phyloP scores from a whole-genome alignment of 2,113 vertebrate species.

The Rhinolophus ferrumequinum region DNA sequence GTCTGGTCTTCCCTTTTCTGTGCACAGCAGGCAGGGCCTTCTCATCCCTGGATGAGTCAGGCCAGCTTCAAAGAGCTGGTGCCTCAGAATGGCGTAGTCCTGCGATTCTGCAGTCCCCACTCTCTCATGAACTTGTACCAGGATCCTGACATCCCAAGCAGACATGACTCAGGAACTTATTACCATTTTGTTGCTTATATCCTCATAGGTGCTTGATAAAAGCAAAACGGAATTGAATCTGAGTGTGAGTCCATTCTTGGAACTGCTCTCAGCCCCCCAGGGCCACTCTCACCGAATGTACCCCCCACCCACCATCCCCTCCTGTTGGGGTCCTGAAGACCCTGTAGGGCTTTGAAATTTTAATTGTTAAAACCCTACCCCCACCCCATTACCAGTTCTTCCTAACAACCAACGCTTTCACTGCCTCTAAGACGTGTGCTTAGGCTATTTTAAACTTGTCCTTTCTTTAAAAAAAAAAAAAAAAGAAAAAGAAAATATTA shows the following conservation, averaged over 20 bases:
- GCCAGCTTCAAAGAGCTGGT: neutral
- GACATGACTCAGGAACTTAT: neutral
- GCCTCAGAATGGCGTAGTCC: neutral
- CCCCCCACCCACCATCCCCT: neutral
- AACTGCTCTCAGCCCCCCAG: neutral
- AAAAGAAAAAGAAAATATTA: conserved; percentile 73
- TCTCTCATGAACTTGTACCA: neutral
- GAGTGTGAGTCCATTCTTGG: neutral
- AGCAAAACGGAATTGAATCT: neutral
- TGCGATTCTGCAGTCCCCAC: neutral
- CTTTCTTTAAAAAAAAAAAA: conserved; percentile 58
- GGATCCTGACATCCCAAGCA: neutral
- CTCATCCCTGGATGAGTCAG: neutral
- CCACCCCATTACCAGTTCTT: conserved; percentile 48
- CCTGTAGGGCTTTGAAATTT: neutral
- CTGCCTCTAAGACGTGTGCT: conserved; percentile 65
- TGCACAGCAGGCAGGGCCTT: neutral
- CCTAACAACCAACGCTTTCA: conserved; percentile 71
- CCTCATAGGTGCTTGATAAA: neutral
- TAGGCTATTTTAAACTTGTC: conserved; percentile 81
- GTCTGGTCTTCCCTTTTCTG: neutral
- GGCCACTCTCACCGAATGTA: neutral
- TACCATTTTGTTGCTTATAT: neutral
- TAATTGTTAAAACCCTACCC: neutral
- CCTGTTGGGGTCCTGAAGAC: neutral